These are phyloP conservation scores for Elaphurus davidianus DNA, from an alignment of 2,113 vertebrate species.

Conservation along the genomic window DNA sequence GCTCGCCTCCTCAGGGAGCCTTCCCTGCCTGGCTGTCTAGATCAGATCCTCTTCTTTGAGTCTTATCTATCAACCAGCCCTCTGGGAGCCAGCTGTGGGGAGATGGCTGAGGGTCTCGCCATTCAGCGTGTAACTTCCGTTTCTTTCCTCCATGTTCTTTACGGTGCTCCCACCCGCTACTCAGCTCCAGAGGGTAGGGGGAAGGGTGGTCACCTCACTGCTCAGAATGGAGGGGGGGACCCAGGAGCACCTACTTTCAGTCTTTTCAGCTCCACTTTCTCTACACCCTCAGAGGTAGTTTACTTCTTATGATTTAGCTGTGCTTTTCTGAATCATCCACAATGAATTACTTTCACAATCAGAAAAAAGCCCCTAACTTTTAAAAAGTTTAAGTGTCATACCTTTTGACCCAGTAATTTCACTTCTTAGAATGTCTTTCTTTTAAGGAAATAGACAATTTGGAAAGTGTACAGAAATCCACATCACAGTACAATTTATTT, in stretches of 20 bases:
- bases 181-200: not conserved
- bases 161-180: not conserved
- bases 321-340: not conserved
- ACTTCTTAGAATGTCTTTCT: constrained; percentile 57
- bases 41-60: not conserved
- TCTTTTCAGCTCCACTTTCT: not conserved
- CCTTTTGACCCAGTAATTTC: constrained; percentile 53
- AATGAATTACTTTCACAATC: constrained; percentile 41
- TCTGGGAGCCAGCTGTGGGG: not conserved
- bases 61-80: not conserved
- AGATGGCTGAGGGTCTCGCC: not conserved
- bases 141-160: not conserved
- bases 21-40: not conserved
- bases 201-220: rapidly evolving
- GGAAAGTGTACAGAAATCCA: not conserved
- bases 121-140: not conserved
- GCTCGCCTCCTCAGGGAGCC: not conserved
- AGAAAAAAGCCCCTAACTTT: constrained; percentile 64
- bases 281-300: not conserved
- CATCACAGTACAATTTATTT: not conserved
- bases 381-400: not conserved
- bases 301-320: not conserved
- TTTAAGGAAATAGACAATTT: constrained; percentile 43
- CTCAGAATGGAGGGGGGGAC: not conserved
- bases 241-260: rapidly evolving